phyloP scores from a whole-genome alignment of 2,113 vertebrate genomes.

The Psittacara wagleri region DNA sequence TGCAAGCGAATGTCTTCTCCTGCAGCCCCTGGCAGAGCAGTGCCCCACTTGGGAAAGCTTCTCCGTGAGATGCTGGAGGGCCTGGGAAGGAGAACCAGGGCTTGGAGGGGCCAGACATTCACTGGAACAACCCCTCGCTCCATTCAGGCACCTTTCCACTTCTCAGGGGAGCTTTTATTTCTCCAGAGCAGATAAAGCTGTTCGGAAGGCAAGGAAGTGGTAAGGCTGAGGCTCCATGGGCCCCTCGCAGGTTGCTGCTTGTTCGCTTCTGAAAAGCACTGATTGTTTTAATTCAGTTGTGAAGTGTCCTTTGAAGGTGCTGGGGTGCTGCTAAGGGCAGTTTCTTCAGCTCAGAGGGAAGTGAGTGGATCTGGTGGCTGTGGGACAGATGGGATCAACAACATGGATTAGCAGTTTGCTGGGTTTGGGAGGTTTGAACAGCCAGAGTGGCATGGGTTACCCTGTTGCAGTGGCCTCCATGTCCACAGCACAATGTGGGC shows the following conservation, averaged over 20 bases:
- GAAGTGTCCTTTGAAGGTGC: background rate
- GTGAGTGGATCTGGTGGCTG: background rate
- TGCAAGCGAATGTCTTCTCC: background rate
- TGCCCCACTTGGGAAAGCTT: background rate
- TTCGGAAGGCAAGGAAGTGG: background rate
- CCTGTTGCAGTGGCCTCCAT: background rate
- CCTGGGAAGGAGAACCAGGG: background rate
- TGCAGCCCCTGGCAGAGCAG: background rate
- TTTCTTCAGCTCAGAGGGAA: background rate
- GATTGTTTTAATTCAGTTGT: background rate
- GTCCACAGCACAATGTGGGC: background rate
- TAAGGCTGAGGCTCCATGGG: background rate
- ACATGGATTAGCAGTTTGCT: background rate
- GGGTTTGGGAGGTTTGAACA: background rate
- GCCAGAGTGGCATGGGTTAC: background rate
- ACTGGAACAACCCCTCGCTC: background rate
- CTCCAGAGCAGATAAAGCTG: background rate
- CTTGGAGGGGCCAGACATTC: background rate
- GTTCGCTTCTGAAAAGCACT: background rate
- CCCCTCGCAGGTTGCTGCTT: fast-evolving
- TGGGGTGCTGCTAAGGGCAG: background rate
- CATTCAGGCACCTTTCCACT: background rate
- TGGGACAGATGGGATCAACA: background rate
- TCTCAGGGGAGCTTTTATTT: background rate
- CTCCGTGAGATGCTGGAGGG: background rate